phyloP scores from a whole-genome alignment of 2,113 vertebrate genomes.

The Ranitomeya variabilis region DNA sequence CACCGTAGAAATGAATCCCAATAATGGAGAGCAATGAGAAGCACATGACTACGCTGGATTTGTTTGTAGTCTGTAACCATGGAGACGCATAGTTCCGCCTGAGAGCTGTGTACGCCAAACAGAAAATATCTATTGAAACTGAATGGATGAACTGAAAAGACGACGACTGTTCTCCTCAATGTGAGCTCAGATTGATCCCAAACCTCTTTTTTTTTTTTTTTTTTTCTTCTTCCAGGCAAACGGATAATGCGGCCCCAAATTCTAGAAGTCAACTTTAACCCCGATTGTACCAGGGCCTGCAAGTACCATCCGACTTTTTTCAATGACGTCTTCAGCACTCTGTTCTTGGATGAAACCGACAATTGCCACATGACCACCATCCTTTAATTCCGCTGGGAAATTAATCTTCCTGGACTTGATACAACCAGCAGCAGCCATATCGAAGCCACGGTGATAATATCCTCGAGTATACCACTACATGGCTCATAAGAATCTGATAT shows the following conservation, averaged over 20 bases:
- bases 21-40: too few species aligned
- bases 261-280: conserved; percentile 93
- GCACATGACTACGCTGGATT: too few species aligned
- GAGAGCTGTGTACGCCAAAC: too few species aligned
- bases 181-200: too few species aligned
- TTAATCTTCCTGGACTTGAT: background rate
- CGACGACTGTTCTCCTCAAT: too few species aligned
- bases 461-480: background rate
- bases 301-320: conserved; percentile 91
- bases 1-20: too few species aligned
- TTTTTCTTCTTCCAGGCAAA: conserved; percentile 71
- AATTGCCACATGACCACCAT: conserved; percentile 79
- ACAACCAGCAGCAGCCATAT: background rate
- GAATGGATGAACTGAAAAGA: too few species aligned
- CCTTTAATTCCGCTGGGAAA: conserved; percentile 59
- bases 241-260: conserved; percentile 89
- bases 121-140: too few species aligned
- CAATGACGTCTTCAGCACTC: conserved; percentile 90
- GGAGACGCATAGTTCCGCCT: too few species aligned
- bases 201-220: too few species aligned
- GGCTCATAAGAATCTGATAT: background rate
- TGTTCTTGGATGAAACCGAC: conserved; percentile 83
- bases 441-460: background rate
- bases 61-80: too few species aligned
- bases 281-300: conserved; percentile 93